These are phyloP conservation scores for Eupristina koningsbergeri DNA, from an alignment of 1,140 invertebrate species.

Conservation along the genomic window DNA sequence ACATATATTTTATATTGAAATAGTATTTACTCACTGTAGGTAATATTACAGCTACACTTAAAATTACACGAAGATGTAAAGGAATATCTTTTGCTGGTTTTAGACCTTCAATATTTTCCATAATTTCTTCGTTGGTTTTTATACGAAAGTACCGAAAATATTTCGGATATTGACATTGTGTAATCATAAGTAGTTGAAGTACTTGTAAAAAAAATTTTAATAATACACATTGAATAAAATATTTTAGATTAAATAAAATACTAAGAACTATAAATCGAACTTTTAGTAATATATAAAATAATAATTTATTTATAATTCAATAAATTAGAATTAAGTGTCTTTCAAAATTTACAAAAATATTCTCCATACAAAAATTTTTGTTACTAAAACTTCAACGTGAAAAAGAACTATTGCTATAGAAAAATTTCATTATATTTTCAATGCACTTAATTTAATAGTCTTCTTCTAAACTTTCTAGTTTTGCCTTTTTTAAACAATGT, in stretches of 20 bases:
- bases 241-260: slow-evolving; percentile 33
- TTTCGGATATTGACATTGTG: slow-evolving; percentile 68
- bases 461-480: slow-evolving; percentile 7
- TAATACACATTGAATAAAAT: slow-evolving; percentile 14
- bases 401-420: no score
- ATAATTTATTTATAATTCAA: background rate
- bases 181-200: slow-evolving; percentile 15
- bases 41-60: slow-evolving; percentile 58
- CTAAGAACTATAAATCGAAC: background rate
- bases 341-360: slow-evolving; percentile 12
- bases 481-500: background rate
- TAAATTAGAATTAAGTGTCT: background rate
- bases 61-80: slow-evolving; percentile 59
- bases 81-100: slow-evolving; percentile 56
- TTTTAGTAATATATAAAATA: no score
- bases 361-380: background rate
- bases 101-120: slow-evolving; percentile 61
- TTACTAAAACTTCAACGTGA: no score
- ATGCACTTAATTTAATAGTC: background rate
- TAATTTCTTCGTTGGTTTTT: slow-evolving; percentile 61
- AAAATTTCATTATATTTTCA: no score
- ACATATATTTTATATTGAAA: background rate
- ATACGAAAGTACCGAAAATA: slow-evolving; percentile 68
- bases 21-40: slow-evolving; percentile 56
- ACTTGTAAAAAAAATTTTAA: slow-evolving; percentile 17